Conservation (phyloP, 2,113 vertebrate genomes). For the Bucco capensis region DNA sequence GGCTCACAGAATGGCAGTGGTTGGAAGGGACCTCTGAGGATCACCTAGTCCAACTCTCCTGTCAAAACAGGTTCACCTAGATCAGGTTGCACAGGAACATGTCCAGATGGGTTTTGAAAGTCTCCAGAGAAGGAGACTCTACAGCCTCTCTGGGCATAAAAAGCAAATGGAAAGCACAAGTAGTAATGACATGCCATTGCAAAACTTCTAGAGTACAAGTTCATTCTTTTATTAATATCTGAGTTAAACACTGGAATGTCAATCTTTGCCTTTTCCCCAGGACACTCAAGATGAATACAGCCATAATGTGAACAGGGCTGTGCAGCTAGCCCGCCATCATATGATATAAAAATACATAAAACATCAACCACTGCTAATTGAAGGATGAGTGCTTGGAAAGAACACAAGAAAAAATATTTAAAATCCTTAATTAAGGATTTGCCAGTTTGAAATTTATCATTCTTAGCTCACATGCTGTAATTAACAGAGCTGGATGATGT, state of each 20-base stretch:
- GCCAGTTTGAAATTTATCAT: neutral
- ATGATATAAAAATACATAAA: neutral
- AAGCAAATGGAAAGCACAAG: neutral
- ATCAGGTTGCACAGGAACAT: too few relatives aligned
- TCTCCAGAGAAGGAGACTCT: too few relatives aligned
- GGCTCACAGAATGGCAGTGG: neutral
- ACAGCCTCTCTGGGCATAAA: neutral
- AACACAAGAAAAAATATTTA: neutral
- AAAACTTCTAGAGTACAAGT: neutral
- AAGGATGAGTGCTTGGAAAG: neutral
- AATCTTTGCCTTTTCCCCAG: neutral
- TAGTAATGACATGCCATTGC: neutral
- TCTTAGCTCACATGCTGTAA: neutral
- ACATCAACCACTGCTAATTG: neutral
- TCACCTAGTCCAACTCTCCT: too few relatives aligned
- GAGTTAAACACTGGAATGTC: neutral
- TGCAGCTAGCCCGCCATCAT: neutral
- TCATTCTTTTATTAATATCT: neutral
- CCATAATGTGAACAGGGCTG: neutral
- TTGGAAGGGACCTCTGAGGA: too few relatives aligned
- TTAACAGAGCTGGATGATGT: neutral
- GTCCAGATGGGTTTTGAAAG: too few relatives aligned
- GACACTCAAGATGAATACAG: neutral
- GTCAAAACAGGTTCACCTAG: too few relatives aligned
- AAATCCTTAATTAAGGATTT: neutral